Conservation (phyloP, 1,140 invertebrate species). For the Doryteuthis pealeii region DNA sequence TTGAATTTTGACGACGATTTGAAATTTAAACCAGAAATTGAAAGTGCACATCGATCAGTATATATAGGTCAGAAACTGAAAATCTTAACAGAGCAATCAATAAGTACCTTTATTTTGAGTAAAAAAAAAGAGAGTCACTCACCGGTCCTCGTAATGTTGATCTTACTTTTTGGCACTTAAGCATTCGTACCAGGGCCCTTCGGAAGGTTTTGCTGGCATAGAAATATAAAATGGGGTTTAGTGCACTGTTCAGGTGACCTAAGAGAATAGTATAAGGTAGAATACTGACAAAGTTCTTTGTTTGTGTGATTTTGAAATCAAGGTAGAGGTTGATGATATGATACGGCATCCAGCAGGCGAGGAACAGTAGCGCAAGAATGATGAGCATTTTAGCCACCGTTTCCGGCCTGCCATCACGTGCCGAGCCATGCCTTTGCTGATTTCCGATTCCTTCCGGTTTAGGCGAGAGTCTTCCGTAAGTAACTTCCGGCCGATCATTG, state of each 20-base stretch:
- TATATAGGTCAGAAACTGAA: too few relatives aligned
- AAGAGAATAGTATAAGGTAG: conserved; percentile 71
- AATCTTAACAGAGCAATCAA: too few relatives aligned
- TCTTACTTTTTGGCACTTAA: conserved; percentile 22
- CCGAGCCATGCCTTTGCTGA: conserved; percentile 40
- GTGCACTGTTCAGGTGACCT: conserved; percentile 75
- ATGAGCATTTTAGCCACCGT: conserved; percentile 64
- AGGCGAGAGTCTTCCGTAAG: conserved; percentile 62
- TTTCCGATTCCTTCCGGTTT: conserved; percentile 37
- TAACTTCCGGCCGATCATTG: conserved; percentile 72
- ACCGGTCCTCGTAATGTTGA: conserved; percentile 21
- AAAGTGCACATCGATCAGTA: too few relatives aligned
- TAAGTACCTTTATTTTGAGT: too few relatives aligned
- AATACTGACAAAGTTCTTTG: conserved; percentile 23
- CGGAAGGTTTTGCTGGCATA: conserved; percentile 68
- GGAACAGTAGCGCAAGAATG: conserved; percentile 71
- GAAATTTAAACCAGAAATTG: too few relatives aligned
- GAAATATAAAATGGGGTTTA: conserved; percentile 78
- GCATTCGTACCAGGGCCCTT: conserved; percentile 32
- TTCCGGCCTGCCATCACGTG: conserved; percentile 42
- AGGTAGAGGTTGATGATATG: conserved; percentile 66
- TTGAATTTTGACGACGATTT: too few relatives aligned
- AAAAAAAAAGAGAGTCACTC: too few relatives aligned
- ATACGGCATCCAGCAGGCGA: conserved; percentile 74
- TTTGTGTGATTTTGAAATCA: conserved; percentile 26